Percentiles rank a stretch among this genome's conserved stretches.
These are phyloP conservation scores for Centropus bengalensis DNA, from an alignment of 2,113 vertebrate species.

Conservation along the genomic window DNA sequence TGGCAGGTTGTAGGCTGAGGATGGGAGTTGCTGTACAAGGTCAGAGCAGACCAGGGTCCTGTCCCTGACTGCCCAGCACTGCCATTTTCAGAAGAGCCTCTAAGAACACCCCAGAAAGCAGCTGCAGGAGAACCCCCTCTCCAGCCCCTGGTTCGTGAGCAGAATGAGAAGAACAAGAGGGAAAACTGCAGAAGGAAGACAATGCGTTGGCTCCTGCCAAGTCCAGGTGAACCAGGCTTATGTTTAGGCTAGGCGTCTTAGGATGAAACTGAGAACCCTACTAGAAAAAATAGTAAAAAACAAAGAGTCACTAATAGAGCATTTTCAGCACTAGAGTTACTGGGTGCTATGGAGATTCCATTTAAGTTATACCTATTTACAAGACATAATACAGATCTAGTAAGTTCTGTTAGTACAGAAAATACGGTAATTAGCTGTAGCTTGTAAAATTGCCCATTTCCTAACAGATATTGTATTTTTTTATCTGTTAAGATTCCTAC, in stretches of 20 bases:
- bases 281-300: neutral
- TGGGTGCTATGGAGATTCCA: neutral
- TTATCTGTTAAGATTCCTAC: conserved; percentile 3
- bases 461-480: neutral
- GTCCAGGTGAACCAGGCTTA: neutral
- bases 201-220: neutral
- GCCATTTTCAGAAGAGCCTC: neutral
- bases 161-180: neutral
- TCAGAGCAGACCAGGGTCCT: neutral
- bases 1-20: neutral
- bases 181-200: neutral
- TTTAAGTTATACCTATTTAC: conserved; percentile 65
- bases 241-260: neutral
- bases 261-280: neutral
- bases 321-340: neutral
- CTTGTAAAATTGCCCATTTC: conserved; percentile 8
- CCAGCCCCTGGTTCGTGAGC: neutral
- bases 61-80: neutral
- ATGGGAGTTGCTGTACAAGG: neutral
- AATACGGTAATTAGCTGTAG: conserved; percentile 31
- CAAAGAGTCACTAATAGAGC: neutral
- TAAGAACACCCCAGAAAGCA: neutral
- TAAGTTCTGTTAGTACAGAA: conserved; percentile 52
- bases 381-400: conserved; percentile 43
- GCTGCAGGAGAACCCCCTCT: neutral